phyloP scores from a whole-genome alignment of 1,140 invertebrate genomes.

The Sycophaga agraensis region DNA sequence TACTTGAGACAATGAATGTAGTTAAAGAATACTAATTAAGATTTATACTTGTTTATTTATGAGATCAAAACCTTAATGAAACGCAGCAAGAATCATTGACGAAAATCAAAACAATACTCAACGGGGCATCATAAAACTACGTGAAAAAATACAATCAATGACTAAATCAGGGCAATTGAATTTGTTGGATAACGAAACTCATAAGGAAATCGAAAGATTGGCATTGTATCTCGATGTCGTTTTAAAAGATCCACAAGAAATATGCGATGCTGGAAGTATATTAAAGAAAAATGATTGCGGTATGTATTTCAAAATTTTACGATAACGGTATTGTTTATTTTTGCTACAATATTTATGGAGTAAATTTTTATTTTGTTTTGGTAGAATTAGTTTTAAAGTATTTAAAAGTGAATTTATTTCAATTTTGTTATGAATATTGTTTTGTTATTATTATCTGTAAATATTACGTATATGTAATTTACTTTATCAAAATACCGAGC shows the following conservation, averaged over 20 bases:
- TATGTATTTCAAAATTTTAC: slow-evolving; percentile 25
- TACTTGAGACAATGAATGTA: background rate
- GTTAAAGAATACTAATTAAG: slow-evolving; percentile 3
- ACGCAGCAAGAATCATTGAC: slow-evolving; percentile 41
- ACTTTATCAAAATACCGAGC: background rate
- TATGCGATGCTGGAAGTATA: slow-evolving; percentile 44
- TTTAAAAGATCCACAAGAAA: slow-evolving; percentile 35
- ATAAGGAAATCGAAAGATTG: slow-evolving; percentile 39
- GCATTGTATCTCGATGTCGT: slow-evolving; percentile 40
- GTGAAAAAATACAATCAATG: slow-evolving; percentile 36
- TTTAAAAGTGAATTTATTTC: no score
- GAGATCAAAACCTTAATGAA: slow-evolving; percentile 12
- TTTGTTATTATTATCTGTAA: no score
- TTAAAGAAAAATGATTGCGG: slow-evolving; percentile 43
- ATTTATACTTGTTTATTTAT: slow-evolving; percentile 10
- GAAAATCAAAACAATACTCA: slow-evolving; percentile 38
- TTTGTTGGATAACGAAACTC: slow-evolving; percentile 39
- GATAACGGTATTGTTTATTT: no score
- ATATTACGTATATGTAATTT: no score
- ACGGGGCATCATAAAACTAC: slow-evolving; percentile 35
- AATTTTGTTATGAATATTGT: no score
- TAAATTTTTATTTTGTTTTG: no score
- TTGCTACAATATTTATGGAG: no score
- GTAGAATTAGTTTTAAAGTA: no score
- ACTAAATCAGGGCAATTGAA: slow-evolving; percentile 35